Evolutionary conservation across 2,113 vertebrate genomes (phyloP).

Genomic region (Poeciliopsis turrubarensis): DNA sequence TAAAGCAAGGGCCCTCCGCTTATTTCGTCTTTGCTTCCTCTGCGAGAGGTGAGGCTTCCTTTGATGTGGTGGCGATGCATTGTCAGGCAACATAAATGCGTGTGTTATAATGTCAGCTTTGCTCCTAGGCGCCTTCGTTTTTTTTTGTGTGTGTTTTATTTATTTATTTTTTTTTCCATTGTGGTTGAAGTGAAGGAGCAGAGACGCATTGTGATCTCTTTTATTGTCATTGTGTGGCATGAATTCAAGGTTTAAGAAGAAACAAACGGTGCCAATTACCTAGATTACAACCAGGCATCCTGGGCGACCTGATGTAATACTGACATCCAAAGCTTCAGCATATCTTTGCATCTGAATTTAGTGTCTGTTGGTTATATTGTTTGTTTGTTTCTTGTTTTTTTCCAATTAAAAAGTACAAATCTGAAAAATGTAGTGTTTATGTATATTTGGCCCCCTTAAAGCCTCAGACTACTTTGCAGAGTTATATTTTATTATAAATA

Average conservation of each 20-base stretch:
- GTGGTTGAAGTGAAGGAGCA: background rate
- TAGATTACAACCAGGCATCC: slow-evolving; percentile 47
- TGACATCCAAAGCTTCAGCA: slow-evolving; percentile 40
- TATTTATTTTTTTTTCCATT: background rate
- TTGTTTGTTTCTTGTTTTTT: slow-evolving; percentile 40
- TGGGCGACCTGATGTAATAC: slow-evolving; percentile 50
- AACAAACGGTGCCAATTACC: slow-evolving; percentile 66
- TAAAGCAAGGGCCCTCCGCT: slow-evolving; percentile 83
- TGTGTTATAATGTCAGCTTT: slow-evolving; percentile 60
- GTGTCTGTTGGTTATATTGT: slow-evolving; percentile 15
- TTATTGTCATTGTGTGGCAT: slow-evolving; percentile 52
- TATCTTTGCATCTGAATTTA: slow-evolving; percentile 47
- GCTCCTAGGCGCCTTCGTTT: slow-evolving; percentile 34
- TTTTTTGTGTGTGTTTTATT: background rate
- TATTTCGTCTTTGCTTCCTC: slow-evolving; percentile 84
- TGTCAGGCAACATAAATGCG: slow-evolving; percentile 61
- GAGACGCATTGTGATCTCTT: slow-evolving; percentile 4
- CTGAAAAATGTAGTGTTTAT: background rate
- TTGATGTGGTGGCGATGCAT: slow-evolving; percentile 93
- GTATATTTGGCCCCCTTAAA: too few relatives aligned
- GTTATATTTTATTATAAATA: too few relatives aligned
- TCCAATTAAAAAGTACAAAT: background rate
- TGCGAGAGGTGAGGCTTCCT: slow-evolving; percentile 85
- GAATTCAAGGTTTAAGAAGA: slow-evolving; percentile 50
- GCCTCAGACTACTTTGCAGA: too few relatives aligned